These are phyloP conservation scores for Dorcus parallelipipedus DNA, from an alignment of 2,888 invertebrate genomes.

Conservation along the genomic window DNA sequence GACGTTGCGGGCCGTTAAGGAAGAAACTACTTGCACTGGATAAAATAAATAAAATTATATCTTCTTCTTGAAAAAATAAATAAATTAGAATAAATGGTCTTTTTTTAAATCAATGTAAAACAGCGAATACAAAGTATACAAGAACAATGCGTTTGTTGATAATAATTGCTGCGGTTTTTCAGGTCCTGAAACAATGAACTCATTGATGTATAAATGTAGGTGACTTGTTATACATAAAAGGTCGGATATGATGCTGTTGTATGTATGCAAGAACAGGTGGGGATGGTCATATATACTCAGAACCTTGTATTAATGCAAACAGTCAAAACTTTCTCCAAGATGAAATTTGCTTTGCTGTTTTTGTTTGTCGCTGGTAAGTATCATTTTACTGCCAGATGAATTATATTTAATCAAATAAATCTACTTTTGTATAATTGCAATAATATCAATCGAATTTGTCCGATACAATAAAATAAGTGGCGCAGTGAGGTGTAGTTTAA, in stretches of 20 bases:
- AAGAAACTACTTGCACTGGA: no score
- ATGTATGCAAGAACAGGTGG: neutral
- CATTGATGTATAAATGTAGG: neutral
- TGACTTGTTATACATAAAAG: neutral
- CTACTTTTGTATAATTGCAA: no score
- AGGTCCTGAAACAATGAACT: neutral
- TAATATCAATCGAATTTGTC: no score
- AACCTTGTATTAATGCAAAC: no score
- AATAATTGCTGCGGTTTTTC: no score
- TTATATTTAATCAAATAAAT: no score
- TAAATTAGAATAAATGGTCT: no score
- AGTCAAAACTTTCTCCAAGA: neutral
- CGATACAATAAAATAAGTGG: neutral
- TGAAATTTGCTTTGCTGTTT: constrained; percentile 10
- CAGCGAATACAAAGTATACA: no score
- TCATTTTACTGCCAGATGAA: neutral
- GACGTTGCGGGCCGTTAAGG: constrained; percentile 1
- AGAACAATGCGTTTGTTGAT: no score
- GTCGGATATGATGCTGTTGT: neutral
- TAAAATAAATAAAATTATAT: no score
- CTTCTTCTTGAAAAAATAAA: no score
- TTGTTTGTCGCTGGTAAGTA: constrained; percentile 9
- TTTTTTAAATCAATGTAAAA: no score
- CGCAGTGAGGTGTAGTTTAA: neutral
- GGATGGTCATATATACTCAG: neutral